Evolutionary conservation across 2,888 invertebrate genomes (phyloP), one percentile per base, ranked within the genome.

Genomic region (Gymnocheta viridis): DNA sequence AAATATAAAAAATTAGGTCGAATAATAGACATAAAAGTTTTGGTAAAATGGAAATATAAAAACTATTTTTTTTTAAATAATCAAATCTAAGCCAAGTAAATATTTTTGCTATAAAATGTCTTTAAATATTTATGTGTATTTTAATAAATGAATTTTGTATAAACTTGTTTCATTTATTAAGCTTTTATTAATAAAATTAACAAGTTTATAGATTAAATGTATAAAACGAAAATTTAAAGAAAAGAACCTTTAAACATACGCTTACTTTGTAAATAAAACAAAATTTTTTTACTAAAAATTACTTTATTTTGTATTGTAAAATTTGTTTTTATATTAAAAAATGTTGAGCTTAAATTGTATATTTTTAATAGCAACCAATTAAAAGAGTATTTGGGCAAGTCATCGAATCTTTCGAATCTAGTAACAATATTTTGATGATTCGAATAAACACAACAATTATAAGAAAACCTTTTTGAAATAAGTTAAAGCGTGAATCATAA

Each of bases 261-360:
- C 79, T 76, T 83, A 83, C 51, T 72, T 79, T 83, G 77, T 74
- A 82, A 74, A 82, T 82, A 79, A 27, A 79, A 72, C 44, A 12
- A 2, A 17, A 44, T 22, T 51, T 35, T 49, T 69, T 17, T 41
- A 6, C n/a, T 6, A 35, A 24, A 27, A 29, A 24, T 4, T 10
- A 29, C n/a, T 24, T n/a, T 17, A 47, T 32, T 76, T 56, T 47
- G 27, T 14, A 14, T 47, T 58, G 35, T 35, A 56, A 62, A 49
- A 41, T 24, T 64, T 54, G 6, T 47, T 47, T 56, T 58, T n/a
- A 27, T 22, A 24, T 24, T 27, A 10, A 14, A 60, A 38, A n/a
- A 14, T 6, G 47, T 60, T 47, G 3, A 47, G 7, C 19, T 32
- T 12, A 54, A 44, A 41, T 64, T 44, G 27, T 17, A 44, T 27